Evolutionary conservation across 2,113 vertebrate genomes (phyloP).

Genomic region (Antennarius striatus): DNA sequence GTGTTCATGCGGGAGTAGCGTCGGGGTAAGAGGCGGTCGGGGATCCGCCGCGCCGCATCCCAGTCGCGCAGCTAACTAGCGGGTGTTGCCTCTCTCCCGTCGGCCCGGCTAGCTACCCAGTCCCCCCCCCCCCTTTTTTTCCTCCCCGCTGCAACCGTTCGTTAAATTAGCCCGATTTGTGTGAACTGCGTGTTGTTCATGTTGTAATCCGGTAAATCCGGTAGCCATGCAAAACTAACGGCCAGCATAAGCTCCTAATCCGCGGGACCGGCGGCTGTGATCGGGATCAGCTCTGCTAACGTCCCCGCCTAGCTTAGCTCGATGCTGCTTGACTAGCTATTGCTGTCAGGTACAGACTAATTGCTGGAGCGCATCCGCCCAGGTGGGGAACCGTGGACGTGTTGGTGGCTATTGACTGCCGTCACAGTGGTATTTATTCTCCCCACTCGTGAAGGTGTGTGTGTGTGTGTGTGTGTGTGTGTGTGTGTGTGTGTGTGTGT

Average conservation of each 20-base stretch:
- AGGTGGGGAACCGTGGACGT: too few species aligned
- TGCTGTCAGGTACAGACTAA: too few species aligned
- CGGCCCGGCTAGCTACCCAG: constrained; percentile 54
- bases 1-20: too few species aligned
- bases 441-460: too few species aligned
- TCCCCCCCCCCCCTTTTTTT: not conserved
- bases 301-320: constrained; percentile 42
- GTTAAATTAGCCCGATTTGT: constrained; percentile 53
- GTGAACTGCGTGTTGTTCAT: constrained; percentile 26
- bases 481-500: too few species aligned
- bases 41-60: constrained; percentile 45
- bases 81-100: constrained; percentile 51
- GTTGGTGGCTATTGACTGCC: too few species aligned
- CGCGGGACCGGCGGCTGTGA: constrained; percentile 54
- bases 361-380: too few species aligned
- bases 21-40: constrained; percentile 6
- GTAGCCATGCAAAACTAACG: constrained; percentile 35
- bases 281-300: constrained; percentile 51
- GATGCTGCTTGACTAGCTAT: too few species aligned
- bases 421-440: too few species aligned
- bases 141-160: not conserved
- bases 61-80: constrained; percentile 58
- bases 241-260: constrained; percentile 58
- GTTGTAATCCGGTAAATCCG: constrained; percentile 49
- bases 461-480: too few species aligned